Evolutionary conservation across 2,888 invertebrate genomes (phyloP), one percentile per base, ranked within the genome.

Genomic region (Selenia dentaria): DNA sequence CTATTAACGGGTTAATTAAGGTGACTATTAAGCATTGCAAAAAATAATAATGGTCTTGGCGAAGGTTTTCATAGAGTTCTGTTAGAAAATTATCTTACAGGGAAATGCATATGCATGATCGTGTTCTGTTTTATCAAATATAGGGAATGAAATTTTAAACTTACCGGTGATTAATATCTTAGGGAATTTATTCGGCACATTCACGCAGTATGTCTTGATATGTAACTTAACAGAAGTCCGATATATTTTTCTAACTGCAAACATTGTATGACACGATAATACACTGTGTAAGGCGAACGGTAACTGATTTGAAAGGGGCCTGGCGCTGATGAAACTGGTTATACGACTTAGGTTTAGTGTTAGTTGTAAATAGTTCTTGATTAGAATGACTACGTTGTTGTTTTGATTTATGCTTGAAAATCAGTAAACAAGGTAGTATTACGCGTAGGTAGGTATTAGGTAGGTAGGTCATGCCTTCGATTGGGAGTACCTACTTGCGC

Each of bases 101-200:
- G n/a, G n/a, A n/a, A n/a, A n/a, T n/a, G n/a, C n/a, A n/a, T n/a
- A n/a, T n/a, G n/a, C n/a, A n/a, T n/a, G n/a, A n/a, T n/a, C n/a
- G n/a, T n/a, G n/a, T n/a, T n/a, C n/a, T n/a, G n/a, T n/a, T n/a
- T n/a, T n/a, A n/a, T n/a, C n/a, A n/a, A n/a, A n/a, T n/a, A n/a
- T n/a, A n/a, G n/a, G n/a, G n/a, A n/a, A n/a, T 16, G n/a, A 3
- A 9, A 25, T 10, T 25, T 25, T 2, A 25, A 62, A 81, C 83
- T 89, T 69, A 92, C 92, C 93, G 28, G 93, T 93, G 27, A 93
- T 93, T 31, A 93, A 78, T 63, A 93, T 92, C 71, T 91, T 90
- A 14, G 93, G 93, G 3, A 86, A 73, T 36, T 70, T 82, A 53
- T 70, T 70, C 29, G 59, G 22, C 8, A 22, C 22, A 8, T 22